A percentile compares a stretch with the other conserved stretches of the same genome.
These are phyloP conservation scores for Ooceraea biroi DNA, from an alignment of 1,140 invertebrate genomes.

Conservation along the genomic window DNA sequence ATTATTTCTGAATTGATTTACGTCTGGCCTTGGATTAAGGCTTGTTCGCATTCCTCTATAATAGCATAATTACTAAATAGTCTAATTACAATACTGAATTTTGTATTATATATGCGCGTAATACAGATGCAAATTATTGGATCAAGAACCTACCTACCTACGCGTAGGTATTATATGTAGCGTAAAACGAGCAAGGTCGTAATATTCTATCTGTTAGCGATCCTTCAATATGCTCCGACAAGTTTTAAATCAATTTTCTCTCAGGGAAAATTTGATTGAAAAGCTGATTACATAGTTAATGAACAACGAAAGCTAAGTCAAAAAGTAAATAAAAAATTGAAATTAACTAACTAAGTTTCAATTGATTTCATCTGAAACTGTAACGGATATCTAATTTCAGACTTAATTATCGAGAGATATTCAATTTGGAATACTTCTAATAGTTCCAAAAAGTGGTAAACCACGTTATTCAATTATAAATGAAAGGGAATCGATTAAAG, in stretches of 20 bases:
- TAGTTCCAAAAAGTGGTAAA: background rate
- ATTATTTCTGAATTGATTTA: too few relatives aligned
- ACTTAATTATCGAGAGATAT: background rate
- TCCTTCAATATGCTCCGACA: background rate
- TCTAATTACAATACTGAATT: too few relatives aligned
- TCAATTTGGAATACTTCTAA: background rate
- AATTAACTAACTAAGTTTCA: constrained; percentile 2
- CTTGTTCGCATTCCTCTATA: background rate
- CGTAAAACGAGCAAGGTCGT: too few relatives aligned
- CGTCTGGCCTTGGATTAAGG: too few relatives aligned
- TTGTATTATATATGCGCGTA: background rate
- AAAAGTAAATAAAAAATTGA: background rate
- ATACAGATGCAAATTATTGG: too few relatives aligned
- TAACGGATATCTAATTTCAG: background rate
- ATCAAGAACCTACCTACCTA: too few relatives aligned
- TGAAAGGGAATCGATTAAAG: background rate
- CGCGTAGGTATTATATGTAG: too few relatives aligned
- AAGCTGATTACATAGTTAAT: constrained; percentile 5
- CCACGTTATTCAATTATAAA: background rate
- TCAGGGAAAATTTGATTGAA: background rate
- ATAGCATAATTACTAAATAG: background rate
- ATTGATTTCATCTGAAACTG: background rate
- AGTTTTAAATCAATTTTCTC: background rate
- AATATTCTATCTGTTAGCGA: background rate
- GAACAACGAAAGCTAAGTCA: background rate